Evolutionary conservation across 2,888 invertebrate genomes (phyloP), one percentile per base, ranked within the genome.

Genomic region (Phoenoteleia sp.): DNA sequence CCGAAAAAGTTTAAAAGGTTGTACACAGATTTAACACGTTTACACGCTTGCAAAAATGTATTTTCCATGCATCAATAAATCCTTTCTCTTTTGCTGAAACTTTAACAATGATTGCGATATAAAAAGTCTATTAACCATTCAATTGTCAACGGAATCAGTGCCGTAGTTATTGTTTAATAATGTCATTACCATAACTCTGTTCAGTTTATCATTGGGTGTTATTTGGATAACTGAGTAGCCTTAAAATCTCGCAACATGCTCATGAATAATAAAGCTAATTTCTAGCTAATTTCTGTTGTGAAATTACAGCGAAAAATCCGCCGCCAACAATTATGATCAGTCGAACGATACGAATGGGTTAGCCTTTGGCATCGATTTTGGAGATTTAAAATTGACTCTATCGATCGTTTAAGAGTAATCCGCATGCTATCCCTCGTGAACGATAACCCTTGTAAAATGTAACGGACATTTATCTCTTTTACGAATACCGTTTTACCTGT

Each of bases 401-500:
- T 91, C 90, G 91, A 91, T 91, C 91, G 87, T 85, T 86, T 83
- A 86, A 90, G 89, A 85, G 90, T 91, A 91, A 91, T 91, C 89
- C 89, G 88, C 87, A 87, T 87, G 89, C 87, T 87, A 86, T 84
- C 88, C 85, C 71, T 84, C 82, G 87, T 87, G 86, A 81, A 86
- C 89, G 87, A 88, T 91, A 89, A 88, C 89, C 87, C 89, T 87
- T 87, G 88, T 92, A 92, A 92, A 92, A 91, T 92, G 92, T 92
- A 91, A 92, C 89, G 88, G 88, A 87, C 92, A 92, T 92, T 92
- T 92, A 91, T 92, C 91, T 92, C 91, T 89, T 88, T 89, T 89
- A 82, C 88, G 88, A 91, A 91, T 90, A 87, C 88, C 52, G 62
- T 54, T 75, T 76, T 66, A 77, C 58, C 77, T 69, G 54, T 67